A percentile compares a stretch with the other conserved stretches of the same genome.
phyloP scores from a whole-genome alignment of 2,888 invertebrate species.

The Rapana venosa region DNA sequence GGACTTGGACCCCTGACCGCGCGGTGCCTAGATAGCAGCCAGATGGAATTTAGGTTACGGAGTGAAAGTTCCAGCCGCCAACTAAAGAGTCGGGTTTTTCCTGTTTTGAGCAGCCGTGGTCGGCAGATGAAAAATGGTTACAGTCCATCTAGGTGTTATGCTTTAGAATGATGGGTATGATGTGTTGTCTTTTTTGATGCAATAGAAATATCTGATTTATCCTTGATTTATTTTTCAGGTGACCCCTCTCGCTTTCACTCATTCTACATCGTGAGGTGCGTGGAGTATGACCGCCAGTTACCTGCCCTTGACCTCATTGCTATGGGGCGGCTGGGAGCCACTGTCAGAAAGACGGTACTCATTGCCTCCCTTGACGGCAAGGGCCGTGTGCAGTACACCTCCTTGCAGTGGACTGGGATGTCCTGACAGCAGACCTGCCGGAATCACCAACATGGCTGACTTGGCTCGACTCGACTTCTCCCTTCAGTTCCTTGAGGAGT shows the following conservation, averaged over 20 bases:
- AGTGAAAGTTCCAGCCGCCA: too few species aligned
- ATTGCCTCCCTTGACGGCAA: constrained; percentile 82
- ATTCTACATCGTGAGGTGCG: constrained; percentile 86
- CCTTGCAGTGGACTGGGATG: constrained; percentile 76
- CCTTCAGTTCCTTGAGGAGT: too few species aligned
- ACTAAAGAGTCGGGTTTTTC: too few species aligned
- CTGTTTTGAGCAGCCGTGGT: too few species aligned
- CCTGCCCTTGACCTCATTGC: constrained; percentile 83
- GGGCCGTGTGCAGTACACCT: constrained; percentile 68
- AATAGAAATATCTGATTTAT: not conserved
- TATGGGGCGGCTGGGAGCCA: constrained; percentile 86
- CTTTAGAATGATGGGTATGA: not conserved
- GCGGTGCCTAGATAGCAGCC: too few species aligned
- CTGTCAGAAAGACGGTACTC: constrained; percentile 88
- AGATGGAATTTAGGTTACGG: too few species aligned
- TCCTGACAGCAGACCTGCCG: constrained; percentile 34
- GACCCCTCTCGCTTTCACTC: constrained; percentile 90
- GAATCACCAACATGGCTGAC: too few species aligned
- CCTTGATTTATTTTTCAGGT: constrained; percentile 81
- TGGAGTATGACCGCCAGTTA: constrained; percentile 78
- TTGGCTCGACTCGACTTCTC: too few species aligned
- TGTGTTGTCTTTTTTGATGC: not conserved
- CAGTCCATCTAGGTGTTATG: too few species aligned
- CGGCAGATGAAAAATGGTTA: too few species aligned
- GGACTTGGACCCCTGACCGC: too few species aligned